Base-by-base conservation (phyloP, 1,140 invertebrate species). In the Drosophila kepulauana region DNA sequence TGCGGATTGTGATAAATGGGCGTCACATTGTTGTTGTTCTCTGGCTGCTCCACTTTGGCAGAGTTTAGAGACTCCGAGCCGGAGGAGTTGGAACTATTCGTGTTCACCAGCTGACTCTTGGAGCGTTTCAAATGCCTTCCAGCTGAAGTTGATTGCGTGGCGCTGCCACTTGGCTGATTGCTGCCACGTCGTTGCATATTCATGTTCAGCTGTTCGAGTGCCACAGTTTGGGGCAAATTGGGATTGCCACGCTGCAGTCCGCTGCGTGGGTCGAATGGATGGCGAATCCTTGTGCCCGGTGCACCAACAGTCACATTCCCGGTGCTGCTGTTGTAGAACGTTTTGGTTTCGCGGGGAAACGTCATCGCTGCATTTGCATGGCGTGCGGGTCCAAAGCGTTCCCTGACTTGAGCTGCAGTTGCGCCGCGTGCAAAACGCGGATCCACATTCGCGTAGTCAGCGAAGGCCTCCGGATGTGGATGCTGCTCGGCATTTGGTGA, bases 291-390 rank as follows among this genome's bases (percentile, higher is more conserved):
- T 5, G 11, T 20, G 61, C 78, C n/a, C 2, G 70, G 63, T 30
- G 15, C 54, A 28, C 65, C 70, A 5, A 35, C 10, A 5, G 52
- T 25, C 6, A 13, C 45, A 43, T 67, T 79, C 16, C 38, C 49
- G 5, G 56, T 52, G 15, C 48, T 51, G 38, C 80, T 87, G 28
- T 87, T 87, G 51, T 87, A 84, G 56, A 59, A 87, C 0, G 72
- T 61, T 48, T 89, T 82, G 0, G 82, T 88, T 5, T 85, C 82
- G n/a, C 77, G 52, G n/a, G 78, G 62, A 41, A 56, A 75, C 0
- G 51, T n/a, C 15, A 70, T 7, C 0, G 65, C 20, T 25, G 20
- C 46, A 33, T 73, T 28, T 3, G 49, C 38, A 20, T 81, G 78
- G 11, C 80, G 58, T 1, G 51, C 75, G 3, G 58, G 48, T 5